Base-by-base conservation (phyloP, 1,140 invertebrate genomes). In the Atopsyche davidsoni region DNA sequence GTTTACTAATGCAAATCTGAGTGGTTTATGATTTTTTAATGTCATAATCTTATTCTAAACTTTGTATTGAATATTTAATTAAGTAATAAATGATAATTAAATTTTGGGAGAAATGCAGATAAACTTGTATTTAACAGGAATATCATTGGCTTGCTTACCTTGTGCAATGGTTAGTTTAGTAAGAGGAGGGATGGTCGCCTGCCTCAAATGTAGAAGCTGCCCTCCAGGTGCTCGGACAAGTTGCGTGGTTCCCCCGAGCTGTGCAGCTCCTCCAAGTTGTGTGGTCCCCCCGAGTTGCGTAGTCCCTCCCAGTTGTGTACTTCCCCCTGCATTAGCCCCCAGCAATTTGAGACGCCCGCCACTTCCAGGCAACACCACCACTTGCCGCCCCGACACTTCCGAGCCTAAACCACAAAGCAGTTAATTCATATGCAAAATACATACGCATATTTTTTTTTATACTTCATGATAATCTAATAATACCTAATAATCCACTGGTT, bases 401-500 rank as follows among this genome's bases (percentile, higher is more conserved):
- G 40, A 16, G 13, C 48, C 48, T 43, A 16, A 10, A 19, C 6
- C 24, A 28, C 6, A 28, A 28, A 28, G 6, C 6, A 28, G n/a
- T 28, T 28, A 28, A 28, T n/a, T 28, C n/a, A 28, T 28, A 28
- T n/a, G 6, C n/a, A 28, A 28, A 28, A n/a, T 28, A 28, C 24
- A 28, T n/a, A n/a, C n/a, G n/a, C n/a, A n/a, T n/a, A n/a, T n/a
- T n/a, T n/a, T n/a, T n/a, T n/a, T n/a, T n/a, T n/a, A n/a, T n/a
- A n/a, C n/a, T n/a, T n/a, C 24, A 28, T n/a, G n/a, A 28, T 28
- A n/a, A 28, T 28, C 24, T 28, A 28, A 28, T 28, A 28, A 7
- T 49, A 54, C 52, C 40, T 25, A 54, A 13, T 44, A 57, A 60
- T 40, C 67, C 63, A 24, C 44, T 49, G 25, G 56, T 47, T 6